Conservation (phyloP, 2,113 vertebrate species). For the Psittacus erithacus region DNA sequence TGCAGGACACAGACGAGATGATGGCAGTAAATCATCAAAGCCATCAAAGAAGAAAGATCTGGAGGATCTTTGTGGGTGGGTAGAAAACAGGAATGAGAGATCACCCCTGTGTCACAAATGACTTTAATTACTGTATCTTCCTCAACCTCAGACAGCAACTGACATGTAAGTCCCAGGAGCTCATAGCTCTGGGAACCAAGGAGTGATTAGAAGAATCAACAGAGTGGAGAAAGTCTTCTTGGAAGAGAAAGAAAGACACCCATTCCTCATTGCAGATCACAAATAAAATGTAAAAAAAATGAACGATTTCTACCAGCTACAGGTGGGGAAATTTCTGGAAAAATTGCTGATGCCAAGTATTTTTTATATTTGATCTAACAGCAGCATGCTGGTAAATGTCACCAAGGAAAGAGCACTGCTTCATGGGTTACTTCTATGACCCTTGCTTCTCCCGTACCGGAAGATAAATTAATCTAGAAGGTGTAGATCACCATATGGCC, state of each 20-base stretch:
- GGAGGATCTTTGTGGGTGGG: background rate
- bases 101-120: background rate
- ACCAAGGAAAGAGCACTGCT: background rate
- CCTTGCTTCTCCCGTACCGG: fast-evolving
- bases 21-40: background rate
- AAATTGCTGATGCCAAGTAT: background rate
- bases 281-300: background rate
- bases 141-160: background rate
- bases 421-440: background rate
- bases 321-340: background rate
- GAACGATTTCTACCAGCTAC: background rate
- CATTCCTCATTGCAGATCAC: background rate
- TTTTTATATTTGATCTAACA: background rate
- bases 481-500: background rate
- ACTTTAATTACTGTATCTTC: background rate
- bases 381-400: background rate
- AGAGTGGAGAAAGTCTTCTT: background rate
- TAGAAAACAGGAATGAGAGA: background rate
- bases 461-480: background rate
- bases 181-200: background rate
- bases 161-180: background rate
- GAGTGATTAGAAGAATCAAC: background rate
- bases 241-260: background rate
- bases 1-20: background rate
- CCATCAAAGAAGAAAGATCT: background rate